phyloP scores from a whole-genome alignment of 1,140 invertebrate genomes.

The Carposina sasakii region DNA sequence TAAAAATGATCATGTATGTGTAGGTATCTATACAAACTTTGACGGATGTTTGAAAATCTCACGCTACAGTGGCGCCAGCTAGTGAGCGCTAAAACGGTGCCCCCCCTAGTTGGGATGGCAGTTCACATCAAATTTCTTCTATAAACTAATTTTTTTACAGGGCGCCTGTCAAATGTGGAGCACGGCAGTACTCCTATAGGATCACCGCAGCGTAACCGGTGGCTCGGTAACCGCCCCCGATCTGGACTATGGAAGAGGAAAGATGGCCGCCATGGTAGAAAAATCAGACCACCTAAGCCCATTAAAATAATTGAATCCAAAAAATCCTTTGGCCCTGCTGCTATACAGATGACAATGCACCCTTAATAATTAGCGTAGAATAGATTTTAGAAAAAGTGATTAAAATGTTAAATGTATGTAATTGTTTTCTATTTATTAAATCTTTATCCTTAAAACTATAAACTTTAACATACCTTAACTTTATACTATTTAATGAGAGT shows the following conservation, averaged over 20 bases:
- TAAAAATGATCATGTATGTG: no score
- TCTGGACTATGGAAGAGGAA: constrained; percentile 97
- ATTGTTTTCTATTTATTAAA: background rate
- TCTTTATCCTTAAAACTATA: background rate
- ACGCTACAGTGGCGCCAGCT: no score
- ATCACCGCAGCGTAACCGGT: constrained; percentile 85
- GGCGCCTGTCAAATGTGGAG: constrained; percentile 87
- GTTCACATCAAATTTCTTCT: background rate
- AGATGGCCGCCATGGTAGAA: constrained; percentile 89
- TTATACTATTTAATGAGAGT: no score
- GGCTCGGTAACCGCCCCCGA: constrained; percentile 89
- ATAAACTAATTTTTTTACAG: constrained; percentile 48
- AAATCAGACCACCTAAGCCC: constrained; percentile 78
- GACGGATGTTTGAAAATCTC: no score
- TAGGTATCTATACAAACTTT: no score
- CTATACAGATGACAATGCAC: constrained; percentile 40
- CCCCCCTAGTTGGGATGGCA: no score
- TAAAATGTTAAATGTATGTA: background rate
- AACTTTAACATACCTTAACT: background rate
- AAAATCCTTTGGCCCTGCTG: constrained; percentile 17
- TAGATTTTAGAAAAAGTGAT: no score
- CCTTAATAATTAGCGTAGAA: constrained; percentile 25
- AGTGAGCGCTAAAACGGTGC: no score
- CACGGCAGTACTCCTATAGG: constrained; percentile 86
- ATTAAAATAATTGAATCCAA: constrained; percentile 43